A percentile compares a stretch with the other conserved stretches of the same genome.
phyloP scores from a whole-genome alignment of 1,140 invertebrate species.

The Neodiprion pinetum region DNA sequence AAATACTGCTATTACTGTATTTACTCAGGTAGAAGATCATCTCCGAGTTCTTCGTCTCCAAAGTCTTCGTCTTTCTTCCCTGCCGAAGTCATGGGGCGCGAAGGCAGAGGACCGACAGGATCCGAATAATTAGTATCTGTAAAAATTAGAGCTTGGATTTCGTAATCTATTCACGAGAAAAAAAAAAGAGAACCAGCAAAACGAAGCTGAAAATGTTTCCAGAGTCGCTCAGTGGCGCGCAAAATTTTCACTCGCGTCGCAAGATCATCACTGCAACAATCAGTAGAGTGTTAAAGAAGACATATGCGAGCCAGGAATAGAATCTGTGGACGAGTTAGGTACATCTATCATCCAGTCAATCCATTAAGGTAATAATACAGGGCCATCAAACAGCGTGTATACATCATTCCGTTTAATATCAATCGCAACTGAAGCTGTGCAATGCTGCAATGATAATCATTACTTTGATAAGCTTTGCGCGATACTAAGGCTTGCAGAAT shows the following conservation, averaged over 20 bases:
- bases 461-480: background rate
- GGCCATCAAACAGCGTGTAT: constrained; percentile 31
- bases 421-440: constrained; percentile 34
- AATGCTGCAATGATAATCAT: constrained; percentile 2
- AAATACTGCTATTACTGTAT: background rate
- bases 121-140: constrained; percentile 75
- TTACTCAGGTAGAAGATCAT: constrained; percentile 82
- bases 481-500: background rate
- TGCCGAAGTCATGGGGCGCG: constrained; percentile 79
- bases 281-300: constrained; percentile 22
- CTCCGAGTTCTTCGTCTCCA: constrained; percentile 80
- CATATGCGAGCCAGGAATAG: constrained; percentile 39
- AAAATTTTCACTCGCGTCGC: background rate
- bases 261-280: constrained; percentile 2
- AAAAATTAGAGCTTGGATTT: constrained; percentile 34
- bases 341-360: constrained; percentile 55
- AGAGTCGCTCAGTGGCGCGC: background rate
- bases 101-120: constrained; percentile 76
- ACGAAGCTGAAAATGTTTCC: constrained; percentile 5
- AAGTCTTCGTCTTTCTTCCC: constrained; percentile 79
- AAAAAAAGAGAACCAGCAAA: constrained; percentile 23
- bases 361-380: constrained; percentile 47
- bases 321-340: constrained; percentile 38
- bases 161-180: constrained; percentile 30
- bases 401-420: constrained; percentile 48